These are phyloP conservation scores for Mesocricetus auratus DNA, from an alignment of 2,113 vertebrate genomes.

Conservation along the genomic window DNA sequence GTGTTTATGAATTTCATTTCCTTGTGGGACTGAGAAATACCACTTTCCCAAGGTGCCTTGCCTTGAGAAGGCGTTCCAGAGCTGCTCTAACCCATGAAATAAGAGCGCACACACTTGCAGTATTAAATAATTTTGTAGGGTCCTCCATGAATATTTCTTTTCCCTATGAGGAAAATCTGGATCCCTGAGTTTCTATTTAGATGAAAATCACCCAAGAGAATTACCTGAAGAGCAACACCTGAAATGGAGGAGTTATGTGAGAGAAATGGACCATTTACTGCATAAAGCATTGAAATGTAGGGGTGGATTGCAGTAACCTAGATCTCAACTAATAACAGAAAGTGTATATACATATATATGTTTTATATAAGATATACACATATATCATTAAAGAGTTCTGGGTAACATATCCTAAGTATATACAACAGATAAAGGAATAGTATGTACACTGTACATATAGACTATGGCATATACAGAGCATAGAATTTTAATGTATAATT, in stretches of 20 bases:
- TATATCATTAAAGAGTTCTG: conserved; percentile 12
- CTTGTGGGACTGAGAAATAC: neutral
- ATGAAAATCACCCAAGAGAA: neutral
- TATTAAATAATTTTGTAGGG: neutral
- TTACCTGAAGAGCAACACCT: neutral
- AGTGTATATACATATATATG: neutral
- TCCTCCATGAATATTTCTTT: neutral
- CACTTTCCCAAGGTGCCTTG: neutral
- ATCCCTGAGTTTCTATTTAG: neutral
- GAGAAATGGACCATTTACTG: neutral
- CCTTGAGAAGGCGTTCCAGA: neutral
- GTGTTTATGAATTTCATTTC: conserved; percentile 11
- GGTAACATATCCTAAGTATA: neutral
- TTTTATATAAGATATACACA: neutral
- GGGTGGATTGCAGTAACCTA: neutral
- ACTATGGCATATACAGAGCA: neutral
- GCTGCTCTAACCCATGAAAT: neutral
- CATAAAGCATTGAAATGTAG: neutral
- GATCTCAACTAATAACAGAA: neutral
- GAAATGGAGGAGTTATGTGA: neutral
- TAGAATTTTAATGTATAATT: neutral
- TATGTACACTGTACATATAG: neutral
- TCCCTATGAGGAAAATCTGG: neutral
- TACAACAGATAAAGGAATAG: neutral
- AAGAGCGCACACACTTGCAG: neutral